A percentile compares a stretch with the other conserved stretches of the same genome.
phyloP scores from a whole-genome alignment of 2,888 invertebrate species.

The Mantis religiosa region DNA sequence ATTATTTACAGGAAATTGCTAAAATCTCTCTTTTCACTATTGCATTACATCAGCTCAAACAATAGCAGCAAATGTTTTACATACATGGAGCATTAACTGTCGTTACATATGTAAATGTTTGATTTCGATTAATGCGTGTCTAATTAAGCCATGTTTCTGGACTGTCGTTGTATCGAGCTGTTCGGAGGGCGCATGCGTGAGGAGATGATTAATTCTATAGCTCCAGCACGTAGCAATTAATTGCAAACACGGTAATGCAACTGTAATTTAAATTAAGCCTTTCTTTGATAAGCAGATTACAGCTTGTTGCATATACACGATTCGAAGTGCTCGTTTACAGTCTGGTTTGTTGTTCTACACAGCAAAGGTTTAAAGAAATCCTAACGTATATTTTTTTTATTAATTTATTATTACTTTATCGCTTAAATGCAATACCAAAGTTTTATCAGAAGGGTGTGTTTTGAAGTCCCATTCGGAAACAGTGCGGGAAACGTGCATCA shows the following conservation, averaged over 20 bases:
- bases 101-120: neutral
- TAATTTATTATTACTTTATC: no score
- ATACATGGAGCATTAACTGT: neutral
- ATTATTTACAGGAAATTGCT: neutral
- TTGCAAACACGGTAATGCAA: neutral
- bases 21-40: neutral
- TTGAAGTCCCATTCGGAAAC: no score
- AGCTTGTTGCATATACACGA: neutral
- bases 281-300: neutral
- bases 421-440: no score
- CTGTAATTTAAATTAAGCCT: neutral
- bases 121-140: neutral
- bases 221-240: neutral
- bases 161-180: neutral
- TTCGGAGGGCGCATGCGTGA: neutral
- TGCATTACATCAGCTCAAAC: neutral
- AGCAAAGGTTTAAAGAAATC: no score
- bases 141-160: neutral
- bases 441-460: no score
- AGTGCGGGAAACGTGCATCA: no score
- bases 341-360: neutral
- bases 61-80: neutral
- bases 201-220: neutral
- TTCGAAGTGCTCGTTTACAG: neutral
- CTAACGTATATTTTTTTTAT: no score